A percentile compares a stretch with the other conserved stretches of the same genome.
These are phyloP conservation scores for Acanthisitta chloris DNA, from an alignment of 2,113 vertebrate genomes.

Conservation along the genomic window DNA sequence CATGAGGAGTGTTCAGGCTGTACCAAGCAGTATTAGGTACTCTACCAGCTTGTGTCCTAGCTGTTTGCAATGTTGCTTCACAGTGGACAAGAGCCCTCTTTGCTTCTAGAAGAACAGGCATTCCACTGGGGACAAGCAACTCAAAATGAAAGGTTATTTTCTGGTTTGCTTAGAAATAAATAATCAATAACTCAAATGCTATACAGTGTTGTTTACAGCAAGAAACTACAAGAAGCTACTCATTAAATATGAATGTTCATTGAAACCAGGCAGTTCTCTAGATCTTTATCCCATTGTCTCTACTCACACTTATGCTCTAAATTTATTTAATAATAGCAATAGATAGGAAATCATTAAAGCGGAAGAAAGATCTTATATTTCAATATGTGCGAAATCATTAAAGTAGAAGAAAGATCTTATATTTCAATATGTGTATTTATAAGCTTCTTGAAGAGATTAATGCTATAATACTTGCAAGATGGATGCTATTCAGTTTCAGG, in stretches of 20 bases:
- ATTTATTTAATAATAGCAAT: background rate
- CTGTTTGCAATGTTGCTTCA: background rate
- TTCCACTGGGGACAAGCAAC: background rate
- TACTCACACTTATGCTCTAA: background rate
- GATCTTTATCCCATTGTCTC: background rate
- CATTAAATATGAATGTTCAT: background rate
- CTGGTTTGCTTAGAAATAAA: background rate
- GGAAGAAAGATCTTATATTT: background rate
- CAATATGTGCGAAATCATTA: background rate
- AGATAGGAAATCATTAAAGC: slow-evolving; percentile 6
- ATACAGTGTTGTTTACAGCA: background rate
- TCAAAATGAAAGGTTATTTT: background rate
- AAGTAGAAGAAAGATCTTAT: background rate
- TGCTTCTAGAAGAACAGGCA: background rate
- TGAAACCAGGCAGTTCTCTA: background rate
- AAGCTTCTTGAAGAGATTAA: background rate
- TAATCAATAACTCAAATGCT: background rate
- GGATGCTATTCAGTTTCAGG: background rate
- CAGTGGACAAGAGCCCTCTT: background rate
- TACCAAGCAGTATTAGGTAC: background rate
- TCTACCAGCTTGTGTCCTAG: background rate
- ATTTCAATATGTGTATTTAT: background rate
- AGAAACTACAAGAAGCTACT: background rate
- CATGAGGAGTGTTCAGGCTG: background rate
- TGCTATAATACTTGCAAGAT: background rate